Evolutionary conservation across 2,113 vertebrate species (phyloP), one percentile per base, ranked within the genome.

Genomic region (Microcebus jonahi): DNA sequence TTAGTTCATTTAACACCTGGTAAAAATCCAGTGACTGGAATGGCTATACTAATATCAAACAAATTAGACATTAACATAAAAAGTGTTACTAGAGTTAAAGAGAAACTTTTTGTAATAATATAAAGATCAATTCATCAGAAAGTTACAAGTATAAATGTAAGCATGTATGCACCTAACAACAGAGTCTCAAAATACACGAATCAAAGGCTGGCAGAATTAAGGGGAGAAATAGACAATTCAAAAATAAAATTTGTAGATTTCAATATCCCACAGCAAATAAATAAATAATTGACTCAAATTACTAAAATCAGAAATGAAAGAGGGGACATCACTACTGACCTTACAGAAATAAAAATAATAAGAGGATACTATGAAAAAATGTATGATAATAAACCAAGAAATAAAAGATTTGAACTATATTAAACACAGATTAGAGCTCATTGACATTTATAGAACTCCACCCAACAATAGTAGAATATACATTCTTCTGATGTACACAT

Each of bases 221-320:
- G 18, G 8, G 29, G 9, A 61, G 55, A 87, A 45, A 45, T 0
- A 81, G 55, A 42, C 2, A 36, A 36, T 91, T 73, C 34, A 73
- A 75, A 85, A 88, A 53, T 61, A 42, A 65, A 81, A 45, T 15
- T 55, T 71, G 23, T 42, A 90, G 23, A 20, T 90, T 29, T 65
- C 63, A 92, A 14, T 82, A 53, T 8, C 0, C 18, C 3, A 67
- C 29, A 8, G 68, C 25, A 63, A 57, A 57, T 57, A 57, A 57
- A 57, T 57, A 18, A 50, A 34, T 20, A 61, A 25, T 9, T 61
- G 21, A 29, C 18, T 65, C 23, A 82, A 39, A 82, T 71, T 34
- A 86, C 84, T 89, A 81, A 95, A 84, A 84, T 94, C 15, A 70
- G 39, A 79, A 61, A 55, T 63, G 12, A 93, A 68, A 68, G 59